Percentiles rank a stretch among this genome's conserved stretches.
phyloP scores from a whole-genome alignment of 2,113 vertebrate species.

The Sardina pilchardus region DNA sequence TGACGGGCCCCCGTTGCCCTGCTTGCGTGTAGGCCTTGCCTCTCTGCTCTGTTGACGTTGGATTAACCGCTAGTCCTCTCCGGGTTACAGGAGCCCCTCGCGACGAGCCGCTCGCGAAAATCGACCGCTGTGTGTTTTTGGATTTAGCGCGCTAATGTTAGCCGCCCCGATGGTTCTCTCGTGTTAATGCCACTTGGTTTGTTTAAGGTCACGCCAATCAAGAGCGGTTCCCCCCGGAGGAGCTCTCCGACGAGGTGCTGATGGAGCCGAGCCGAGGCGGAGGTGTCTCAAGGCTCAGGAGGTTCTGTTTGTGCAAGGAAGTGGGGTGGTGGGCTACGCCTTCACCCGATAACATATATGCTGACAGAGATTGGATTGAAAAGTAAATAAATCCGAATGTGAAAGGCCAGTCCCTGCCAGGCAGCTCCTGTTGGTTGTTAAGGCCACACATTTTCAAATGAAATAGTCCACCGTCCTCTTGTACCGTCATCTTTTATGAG shows the following conservation, averaged over 20 bases:
- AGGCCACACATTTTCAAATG: background rate
- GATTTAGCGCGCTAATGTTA: background rate
- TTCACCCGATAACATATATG: background rate
- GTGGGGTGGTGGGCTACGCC: background rate
- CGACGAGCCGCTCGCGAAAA: background rate
- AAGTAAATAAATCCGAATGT: background rate
- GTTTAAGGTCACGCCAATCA: background rate
- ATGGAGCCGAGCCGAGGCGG: background rate
- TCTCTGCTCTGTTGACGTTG: background rate
- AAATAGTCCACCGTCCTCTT: background rate
- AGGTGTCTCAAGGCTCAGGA: background rate
- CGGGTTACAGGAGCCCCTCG: background rate
- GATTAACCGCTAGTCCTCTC: background rate
- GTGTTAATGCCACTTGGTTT: background rate
- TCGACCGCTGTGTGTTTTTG: background rate
- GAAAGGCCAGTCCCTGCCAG: background rate
- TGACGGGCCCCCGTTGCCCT: background rate
- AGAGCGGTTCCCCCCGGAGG: background rate
- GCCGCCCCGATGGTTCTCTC: background rate
- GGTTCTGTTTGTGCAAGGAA: background rate
- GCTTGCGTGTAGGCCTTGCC: background rate
- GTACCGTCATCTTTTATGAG: background rate
- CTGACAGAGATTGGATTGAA: background rate
- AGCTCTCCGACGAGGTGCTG: background rate
- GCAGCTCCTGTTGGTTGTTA: background rate